phyloP scores from a whole-genome alignment of 1,140 invertebrate genomes.

The Tetramorium parvispinum region DNA sequence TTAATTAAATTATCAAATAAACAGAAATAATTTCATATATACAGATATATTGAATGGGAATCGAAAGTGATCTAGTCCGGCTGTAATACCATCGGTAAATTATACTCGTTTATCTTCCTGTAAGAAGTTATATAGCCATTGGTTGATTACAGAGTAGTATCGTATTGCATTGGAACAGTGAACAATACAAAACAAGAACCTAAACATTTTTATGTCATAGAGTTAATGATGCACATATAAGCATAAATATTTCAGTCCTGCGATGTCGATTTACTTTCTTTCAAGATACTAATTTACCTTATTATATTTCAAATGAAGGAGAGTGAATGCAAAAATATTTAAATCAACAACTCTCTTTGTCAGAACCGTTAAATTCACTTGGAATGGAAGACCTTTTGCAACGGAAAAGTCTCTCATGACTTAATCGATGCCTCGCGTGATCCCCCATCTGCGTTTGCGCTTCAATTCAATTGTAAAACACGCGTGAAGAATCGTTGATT shows the following conservation, averaged over 20 bases:
- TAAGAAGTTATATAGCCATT: neutral
- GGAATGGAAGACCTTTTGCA: neutral
- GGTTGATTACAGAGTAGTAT: neutral
- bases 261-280: neutral
- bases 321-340: neutral
- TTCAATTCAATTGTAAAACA: slow-evolving; percentile 21
- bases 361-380: neutral
- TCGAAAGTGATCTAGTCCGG: slow-evolving; percentile 27
- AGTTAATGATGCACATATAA: neutral
- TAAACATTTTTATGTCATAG: neutral
- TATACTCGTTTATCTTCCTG: slow-evolving; percentile 23
- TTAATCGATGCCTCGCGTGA: slow-evolving; percentile 4
- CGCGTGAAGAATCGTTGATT: slow-evolving; percentile 36
- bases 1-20: slow-evolving; percentile 32
- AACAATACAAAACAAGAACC: neutral
- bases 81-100: slow-evolving; percentile 11
- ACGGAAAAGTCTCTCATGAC: neutral
- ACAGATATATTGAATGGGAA: neutral
- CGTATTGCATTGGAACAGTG: neutral
- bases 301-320: neutral
- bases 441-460: neutral
- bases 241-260: neutral
- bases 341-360: neutral
- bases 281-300: neutral
- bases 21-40: neutral